Base-by-base conservation (phyloP, 1,140 invertebrate species). In the Hypothenemus hampei region DNA sequence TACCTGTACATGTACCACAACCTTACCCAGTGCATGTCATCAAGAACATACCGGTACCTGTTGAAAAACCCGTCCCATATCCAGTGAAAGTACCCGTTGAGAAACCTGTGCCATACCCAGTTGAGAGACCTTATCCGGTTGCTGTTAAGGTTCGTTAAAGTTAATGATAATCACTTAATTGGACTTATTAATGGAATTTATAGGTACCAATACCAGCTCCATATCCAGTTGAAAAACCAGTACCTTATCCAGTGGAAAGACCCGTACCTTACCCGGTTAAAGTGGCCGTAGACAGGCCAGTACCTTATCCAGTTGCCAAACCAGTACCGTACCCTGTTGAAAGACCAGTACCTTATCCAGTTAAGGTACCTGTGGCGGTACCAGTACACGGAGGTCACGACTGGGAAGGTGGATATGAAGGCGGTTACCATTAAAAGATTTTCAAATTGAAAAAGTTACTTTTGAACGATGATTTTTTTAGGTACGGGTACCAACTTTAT, bases 311-410 rank as follows among this genome's bases (percentile, higher is more conserved):
- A 20, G 59, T 60, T 10, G 59, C 33, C 11, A 60, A 56, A 40
- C 59, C 59, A 2, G 59, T 60, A 43, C 59, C 59, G 6, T 47
- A 49, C 23, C 55, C 55, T 26, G 55, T 61, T 5, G 79, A 85
- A 8, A 84, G 81, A 73, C 40, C 59, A 0, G 36, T 50, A n/a
- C 50, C 59, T 7, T 24, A 45, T 4, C 51, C 59, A 23, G 81
- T 84, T 4, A 81, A 84, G 64, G 80, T 78, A 44, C 76, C 75
- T 21, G 75, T 85, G 52, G 83, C 82, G 43, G 78, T 86, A 18
- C 84, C 81, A 43, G 79, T 81, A 11, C 76, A 82, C 19, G 81
- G 79, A 74, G 47, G 72, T 74, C 43, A 71, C 70, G 8, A 69
- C 74, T 33, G 77, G 76, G 15, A 77, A 76, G 39, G 74, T 79